A percentile compares a stretch with the other conserved stretches of the same genome.
Conservation (phyloP, 1,140 invertebrate species). For the Aporrectodea caliginosa region DNA sequence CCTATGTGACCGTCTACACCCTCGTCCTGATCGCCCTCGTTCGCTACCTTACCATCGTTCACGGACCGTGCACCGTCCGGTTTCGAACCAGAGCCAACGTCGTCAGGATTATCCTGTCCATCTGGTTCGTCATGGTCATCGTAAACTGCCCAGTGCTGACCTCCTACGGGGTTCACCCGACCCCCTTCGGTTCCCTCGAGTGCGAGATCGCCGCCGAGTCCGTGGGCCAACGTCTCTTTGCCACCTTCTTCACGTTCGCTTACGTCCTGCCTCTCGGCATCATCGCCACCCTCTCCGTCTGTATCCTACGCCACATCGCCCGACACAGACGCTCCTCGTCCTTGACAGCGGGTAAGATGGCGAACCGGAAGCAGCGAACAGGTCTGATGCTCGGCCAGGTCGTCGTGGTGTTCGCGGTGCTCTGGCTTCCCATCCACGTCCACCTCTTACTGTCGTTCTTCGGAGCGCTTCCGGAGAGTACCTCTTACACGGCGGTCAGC, state of each 20-base stretch:
- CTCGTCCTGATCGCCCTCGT: slow-evolving; percentile 87
- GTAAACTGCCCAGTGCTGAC: slow-evolving; percentile 7
- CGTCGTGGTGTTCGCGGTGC: slow-evolving; percentile 83
- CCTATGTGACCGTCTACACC: slow-evolving; percentile 84
- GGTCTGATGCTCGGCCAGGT: slow-evolving; percentile 88
- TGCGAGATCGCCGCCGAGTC: background rate
- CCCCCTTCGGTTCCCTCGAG: background rate
- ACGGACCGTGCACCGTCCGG: slow-evolving; percentile 63
- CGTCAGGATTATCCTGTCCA: slow-evolving; percentile 10
- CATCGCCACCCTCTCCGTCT: slow-evolving; percentile 14
- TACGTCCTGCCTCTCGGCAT: slow-evolving; percentile 13
- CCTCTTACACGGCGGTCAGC: background rate
- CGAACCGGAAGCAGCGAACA: slow-evolving; percentile 68
- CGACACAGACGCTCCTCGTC: background rate
- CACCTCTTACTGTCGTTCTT: slow-evolving; percentile 48
- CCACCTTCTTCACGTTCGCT: slow-evolving; percentile 21
- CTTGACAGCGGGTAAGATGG: background rate
- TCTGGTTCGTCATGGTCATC: slow-evolving; percentile 12
- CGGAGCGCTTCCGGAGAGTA: slow-evolving; percentile 5
- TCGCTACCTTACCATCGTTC: slow-evolving; percentile 78
- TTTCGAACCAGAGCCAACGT: slow-evolving; percentile 72
- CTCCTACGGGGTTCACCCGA: background rate
- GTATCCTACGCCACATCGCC: background rate
- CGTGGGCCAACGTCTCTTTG: slow-evolving; percentile 1
- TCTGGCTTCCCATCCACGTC: slow-evolving; percentile 84